Base-by-base conservation (phyloP, 1,140 invertebrate species). In the Scaptomyza graminum region DNA sequence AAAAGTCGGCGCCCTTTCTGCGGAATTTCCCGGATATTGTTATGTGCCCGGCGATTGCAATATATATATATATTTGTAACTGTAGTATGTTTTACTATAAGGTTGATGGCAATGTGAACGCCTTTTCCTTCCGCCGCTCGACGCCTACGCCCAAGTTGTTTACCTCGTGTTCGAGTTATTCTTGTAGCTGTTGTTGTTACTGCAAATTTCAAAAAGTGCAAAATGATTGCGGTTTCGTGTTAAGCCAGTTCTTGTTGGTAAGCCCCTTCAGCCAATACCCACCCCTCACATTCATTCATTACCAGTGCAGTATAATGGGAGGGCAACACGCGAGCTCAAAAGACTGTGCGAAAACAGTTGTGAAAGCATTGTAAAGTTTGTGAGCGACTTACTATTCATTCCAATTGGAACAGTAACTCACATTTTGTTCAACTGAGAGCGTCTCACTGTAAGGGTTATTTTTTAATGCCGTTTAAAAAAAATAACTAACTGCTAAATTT, bases 171-270 rank as follows among this genome's bases (percentile, higher is more conserved):
- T 57, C 2, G 37, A n/a, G 16, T 34, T 63, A 67, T 60, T 67
- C 41, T 52, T 52, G 31, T 56, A 49, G 37, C 51, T 41, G 34
- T 43, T 22, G 18, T 22, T 22, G 18, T 22, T 60, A 1, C 55
- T 47, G 39, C 63, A 54, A 72, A 66, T 69, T 65, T 55, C 56
- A 44, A 82, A 88, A 88, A 79, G 83, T 87, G 83, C 83, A 83
- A 87, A 87, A 83, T 87, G 83, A 88, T 88, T 88, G 83, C 83
- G 83, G 83, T 79, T 88, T 88, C 79, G 50, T 79, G 82, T 79
- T 74, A 5, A 43, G 22, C 56, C 41, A 22, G 55, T 52, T 22
- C 15, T 47, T 31, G 25, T 28, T 50, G 49, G 5, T 50, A 25
- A 28, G 22, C 50, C 16, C 25, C 15, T 1, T 39, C 37, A 13